Evolutionary conservation across 2,797 vertebrate species (phyloP).

Genomic region (Orientallactaga sibirica): DNA sequence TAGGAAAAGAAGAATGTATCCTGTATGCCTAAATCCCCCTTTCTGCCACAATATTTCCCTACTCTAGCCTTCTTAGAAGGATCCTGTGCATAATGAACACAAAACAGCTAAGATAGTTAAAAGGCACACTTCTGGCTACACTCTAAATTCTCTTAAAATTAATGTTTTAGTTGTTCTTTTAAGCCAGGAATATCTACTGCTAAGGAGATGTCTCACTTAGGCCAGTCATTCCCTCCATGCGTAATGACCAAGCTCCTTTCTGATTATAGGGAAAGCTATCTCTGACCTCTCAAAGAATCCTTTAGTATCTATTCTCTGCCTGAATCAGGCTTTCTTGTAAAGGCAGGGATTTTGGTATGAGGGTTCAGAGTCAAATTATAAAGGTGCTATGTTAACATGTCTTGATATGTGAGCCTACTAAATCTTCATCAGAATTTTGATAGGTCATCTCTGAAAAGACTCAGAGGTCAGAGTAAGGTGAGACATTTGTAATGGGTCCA

Average conservation of each 20-base stretch:
- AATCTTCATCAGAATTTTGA: neutral
- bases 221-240: neutral
- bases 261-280: neutral
- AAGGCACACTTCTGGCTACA: neutral
- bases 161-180: neutral
- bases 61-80: neutral
- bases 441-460: neutral
- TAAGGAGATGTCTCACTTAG: neutral
- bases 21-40: neutral
- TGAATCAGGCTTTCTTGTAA: no score
- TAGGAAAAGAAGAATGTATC: neutral
- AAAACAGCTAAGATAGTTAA: neutral
- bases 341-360: neutral
- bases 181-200: neutral
- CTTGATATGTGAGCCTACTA: neutral
- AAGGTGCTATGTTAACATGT: neutral
- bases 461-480: neutral
- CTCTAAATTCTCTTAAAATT: neutral
- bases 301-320: neutral
- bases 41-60: neutral
- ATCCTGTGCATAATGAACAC: no score
- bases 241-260: neutral
- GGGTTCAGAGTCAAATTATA: neutral
- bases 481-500: neutral
- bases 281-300: neutral